Percentiles rank a stretch among this genome's conserved stretches.
Evolutionary conservation across 2,113 vertebrate genomes (phyloP).

Genomic region (Hyperoodon ampullatus): DNA sequence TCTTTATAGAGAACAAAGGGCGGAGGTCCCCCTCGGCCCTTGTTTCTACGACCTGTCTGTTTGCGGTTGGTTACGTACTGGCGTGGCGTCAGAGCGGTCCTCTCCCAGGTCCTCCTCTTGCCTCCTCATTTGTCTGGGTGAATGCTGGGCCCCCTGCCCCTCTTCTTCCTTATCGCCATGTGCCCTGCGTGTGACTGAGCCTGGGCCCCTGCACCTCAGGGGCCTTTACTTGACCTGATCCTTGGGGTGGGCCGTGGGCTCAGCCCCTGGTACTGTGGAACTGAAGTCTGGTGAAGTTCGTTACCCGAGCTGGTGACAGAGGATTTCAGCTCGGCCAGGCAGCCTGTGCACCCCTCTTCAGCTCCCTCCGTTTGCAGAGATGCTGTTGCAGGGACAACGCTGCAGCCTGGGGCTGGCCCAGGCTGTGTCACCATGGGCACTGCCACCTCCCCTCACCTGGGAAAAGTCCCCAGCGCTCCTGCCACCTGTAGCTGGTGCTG

Average conservation of each 20-base stretch:
- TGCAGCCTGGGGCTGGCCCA: rapidly evolving
- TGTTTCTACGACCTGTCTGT: not conserved
- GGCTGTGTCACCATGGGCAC: not conserved
- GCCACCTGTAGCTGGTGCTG: not conserved
- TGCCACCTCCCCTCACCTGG: not conserved
- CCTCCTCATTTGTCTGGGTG: constrained; percentile 50
- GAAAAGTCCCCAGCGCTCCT: not conserved
- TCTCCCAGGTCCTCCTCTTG: constrained; percentile 43
- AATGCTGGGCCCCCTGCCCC: constrained; percentile 7
- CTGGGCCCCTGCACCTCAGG: not conserved
- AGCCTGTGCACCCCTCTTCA: not conserved
- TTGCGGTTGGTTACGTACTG: not conserved
- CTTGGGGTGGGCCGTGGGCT: not conserved
- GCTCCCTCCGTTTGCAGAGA: constrained; percentile 13
- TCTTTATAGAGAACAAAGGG: constrained; percentile 47
- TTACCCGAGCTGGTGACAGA: not conserved
- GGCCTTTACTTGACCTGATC: not conserved
- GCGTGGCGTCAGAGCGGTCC: not conserved
- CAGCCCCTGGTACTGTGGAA: constrained; percentile 1
- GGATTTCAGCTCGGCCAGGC: not conserved
- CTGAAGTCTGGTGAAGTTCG: constrained; percentile 49
- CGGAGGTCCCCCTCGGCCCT: not conserved
- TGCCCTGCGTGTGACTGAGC: not conserved
- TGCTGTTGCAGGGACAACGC: not conserved
- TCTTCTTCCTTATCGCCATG: rapidly evolving